Evolutionary conservation across 2,113 vertebrate species (phyloP).

Genomic region (Poecilia latipinna): DNA sequence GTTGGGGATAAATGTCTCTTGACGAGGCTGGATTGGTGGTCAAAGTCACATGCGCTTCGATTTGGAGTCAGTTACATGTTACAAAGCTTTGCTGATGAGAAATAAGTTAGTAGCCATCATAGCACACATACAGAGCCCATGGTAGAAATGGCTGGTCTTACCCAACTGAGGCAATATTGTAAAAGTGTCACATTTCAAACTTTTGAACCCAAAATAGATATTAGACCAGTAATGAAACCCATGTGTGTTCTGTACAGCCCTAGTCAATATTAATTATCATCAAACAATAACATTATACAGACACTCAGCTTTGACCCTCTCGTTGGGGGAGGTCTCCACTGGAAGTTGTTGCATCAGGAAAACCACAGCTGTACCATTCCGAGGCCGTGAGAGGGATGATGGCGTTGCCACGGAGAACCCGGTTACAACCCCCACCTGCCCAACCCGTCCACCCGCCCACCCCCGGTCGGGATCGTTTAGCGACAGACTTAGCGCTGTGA

Average conservation of each 20-base stretch:
- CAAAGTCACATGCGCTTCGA: not conserved
- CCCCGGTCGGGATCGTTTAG: conserved; percentile 47
- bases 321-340: not conserved
- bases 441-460: not conserved
- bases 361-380: not conserved
- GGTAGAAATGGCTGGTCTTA: not conserved
- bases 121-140: not conserved
- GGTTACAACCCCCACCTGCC: conserved; percentile 18
- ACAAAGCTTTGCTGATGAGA: not conserved
- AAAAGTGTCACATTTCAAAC: not conserved
- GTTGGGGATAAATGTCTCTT: not conserved
- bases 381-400: not conserved
- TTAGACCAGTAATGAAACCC: not conserved
- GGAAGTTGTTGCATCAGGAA: not conserved
- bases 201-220: not conserved
- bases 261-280: conserved; percentile 3
- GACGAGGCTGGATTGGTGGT: not conserved
- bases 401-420: conserved; percentile 44
- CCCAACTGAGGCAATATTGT: not conserved
- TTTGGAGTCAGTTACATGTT: not conserved
- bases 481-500: conserved; percentile 45
- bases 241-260: not conserved
- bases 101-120: not conserved
- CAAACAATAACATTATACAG: not conserved
- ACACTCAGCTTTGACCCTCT: not conserved